phyloP scores from a whole-genome alignment of 2,888 invertebrate genomes.

The Hofmannophila pseudospretella region DNA sequence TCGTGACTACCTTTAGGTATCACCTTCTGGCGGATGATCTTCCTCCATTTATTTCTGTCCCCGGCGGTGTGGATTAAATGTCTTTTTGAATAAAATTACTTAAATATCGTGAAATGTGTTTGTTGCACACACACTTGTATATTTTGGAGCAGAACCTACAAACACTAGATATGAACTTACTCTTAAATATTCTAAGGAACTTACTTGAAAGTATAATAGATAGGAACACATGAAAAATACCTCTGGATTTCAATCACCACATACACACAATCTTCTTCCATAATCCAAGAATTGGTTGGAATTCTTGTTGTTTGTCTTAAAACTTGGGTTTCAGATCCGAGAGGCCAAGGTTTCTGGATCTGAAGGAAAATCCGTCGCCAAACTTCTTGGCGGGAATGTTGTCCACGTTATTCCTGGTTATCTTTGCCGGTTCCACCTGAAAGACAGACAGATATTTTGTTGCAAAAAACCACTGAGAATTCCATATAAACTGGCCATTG shows the following conservation, averaged over 20 bases:
- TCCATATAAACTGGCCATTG: no score
- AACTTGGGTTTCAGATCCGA: constrained; percentile 56
- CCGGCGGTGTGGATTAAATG: no score
- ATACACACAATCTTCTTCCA: no score
- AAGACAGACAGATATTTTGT: no score
- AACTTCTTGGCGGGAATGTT: constrained; percentile 20
- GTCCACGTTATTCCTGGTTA: constrained; percentile 38
- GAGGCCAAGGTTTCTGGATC: constrained; percentile 49
- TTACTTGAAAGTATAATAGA: neutral
- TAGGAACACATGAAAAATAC: constrained; percentile 39
- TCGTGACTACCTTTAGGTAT: no score
- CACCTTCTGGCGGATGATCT: no score
- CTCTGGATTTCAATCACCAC: constrained; percentile 6
- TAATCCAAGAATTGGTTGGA: neutral
- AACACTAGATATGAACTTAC: no score
- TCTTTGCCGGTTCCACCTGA: constrained; percentile 63
- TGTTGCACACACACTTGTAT: constrained; percentile 47
- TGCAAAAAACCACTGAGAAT: no score
- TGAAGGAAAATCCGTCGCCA: constrained; percentile 48
- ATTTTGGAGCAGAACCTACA: constrained; percentile 35
- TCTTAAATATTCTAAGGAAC: neutral
- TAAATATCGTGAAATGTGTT: constrained; percentile 19
- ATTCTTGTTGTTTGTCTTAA: constrained; percentile 23
- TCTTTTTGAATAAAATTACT: no score
- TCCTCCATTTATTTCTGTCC: no score